phyloP scores from a whole-genome alignment of 2,888 invertebrate species.

The Aplocera efformata region DNA sequence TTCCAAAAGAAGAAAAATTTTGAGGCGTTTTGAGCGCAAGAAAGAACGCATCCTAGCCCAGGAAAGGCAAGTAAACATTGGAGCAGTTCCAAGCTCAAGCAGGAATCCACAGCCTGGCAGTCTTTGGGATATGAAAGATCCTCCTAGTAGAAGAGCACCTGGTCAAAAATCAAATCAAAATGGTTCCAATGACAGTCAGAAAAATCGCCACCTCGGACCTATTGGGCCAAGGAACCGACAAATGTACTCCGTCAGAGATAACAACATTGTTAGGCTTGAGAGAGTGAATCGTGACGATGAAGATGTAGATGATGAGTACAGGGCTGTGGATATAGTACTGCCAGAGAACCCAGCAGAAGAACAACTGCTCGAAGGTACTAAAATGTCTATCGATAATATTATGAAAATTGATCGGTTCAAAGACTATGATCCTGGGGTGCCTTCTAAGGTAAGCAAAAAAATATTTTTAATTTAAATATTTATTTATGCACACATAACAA shows the following conservation, averaged over 20 bases:
- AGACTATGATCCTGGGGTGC: slow-evolving; percentile 74
- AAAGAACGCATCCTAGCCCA: slow-evolving; percentile 50
- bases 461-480: no score
- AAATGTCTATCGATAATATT: slow-evolving; percentile 75
- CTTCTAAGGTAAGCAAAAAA: slow-evolving; percentile 67
- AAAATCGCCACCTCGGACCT: not conserved
- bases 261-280: slow-evolving; percentile 70
- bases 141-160: slow-evolving; percentile 23
- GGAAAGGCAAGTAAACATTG: slow-evolving; percentile 35
- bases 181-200: not conserved
- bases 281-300: slow-evolving; percentile 29
- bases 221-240: slow-evolving; percentile 57
- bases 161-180: slow-evolving; percentile 19
- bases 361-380: slow-evolving; percentile 65
- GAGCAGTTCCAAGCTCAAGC: slow-evolving; percentile 26
- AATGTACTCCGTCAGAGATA: slow-evolving; percentile 75
- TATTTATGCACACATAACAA: no score
- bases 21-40: slow-evolving; percentile 68
- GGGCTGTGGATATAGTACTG: slow-evolving; percentile 57
- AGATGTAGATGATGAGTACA: slow-evolving; percentile 38
- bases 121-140: slow-evolving; percentile 69
- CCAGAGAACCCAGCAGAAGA: slow-evolving; percentile 60
- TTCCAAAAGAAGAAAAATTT: slow-evolving; percentile 66
- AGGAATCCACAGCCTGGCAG: slow-evolving; percentile 45
- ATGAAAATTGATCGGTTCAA: slow-evolving; percentile 74